A percentile compares a stretch with the other conserved stretches of the same genome.
These are phyloP conservation scores for Pachypsylla venusta DNA, from an alignment of 1,140 invertebrate species.

Conservation along the genomic window DNA sequence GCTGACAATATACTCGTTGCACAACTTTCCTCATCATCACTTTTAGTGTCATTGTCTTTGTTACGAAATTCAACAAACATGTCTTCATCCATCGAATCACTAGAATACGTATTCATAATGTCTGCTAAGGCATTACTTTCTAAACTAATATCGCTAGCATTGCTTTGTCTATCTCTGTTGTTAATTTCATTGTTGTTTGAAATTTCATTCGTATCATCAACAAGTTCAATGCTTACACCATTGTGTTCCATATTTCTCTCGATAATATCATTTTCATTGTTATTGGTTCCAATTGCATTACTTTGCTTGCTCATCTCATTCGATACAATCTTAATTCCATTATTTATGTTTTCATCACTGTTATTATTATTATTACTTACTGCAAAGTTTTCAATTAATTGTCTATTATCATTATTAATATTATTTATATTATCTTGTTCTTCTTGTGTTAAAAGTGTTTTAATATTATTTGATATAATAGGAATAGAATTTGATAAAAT, in stretches of 20 bases:
- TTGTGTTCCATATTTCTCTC: background rate
- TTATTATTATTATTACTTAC: background rate
- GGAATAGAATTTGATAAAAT: too few species aligned
- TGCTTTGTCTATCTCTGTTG: background rate
- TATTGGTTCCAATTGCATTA: background rate
- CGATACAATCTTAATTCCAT: background rate
- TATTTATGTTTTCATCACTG: background rate
- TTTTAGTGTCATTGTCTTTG: background rate
- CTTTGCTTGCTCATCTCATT: background rate
- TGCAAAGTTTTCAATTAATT: background rate
- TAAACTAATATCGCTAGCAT: background rate
- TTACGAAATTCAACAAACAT: background rate
- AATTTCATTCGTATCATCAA: background rate
- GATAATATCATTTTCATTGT: background rate
- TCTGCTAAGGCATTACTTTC: background rate
- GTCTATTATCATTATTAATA: background rate
- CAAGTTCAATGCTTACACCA: background rate
- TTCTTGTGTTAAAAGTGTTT: background rate
- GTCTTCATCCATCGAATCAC: constrained; percentile 9
- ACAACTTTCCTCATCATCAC: background rate
- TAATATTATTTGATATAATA: too few species aligned
- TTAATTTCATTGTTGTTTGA: background rate
- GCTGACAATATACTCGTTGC: background rate
- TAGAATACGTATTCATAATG: constrained; percentile 5
- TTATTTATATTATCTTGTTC: constrained; percentile 3